These are phyloP conservation scores for Epirrhoe alternata DNA, from an alignment of 2,888 invertebrate species.

Conservation along the genomic window DNA sequence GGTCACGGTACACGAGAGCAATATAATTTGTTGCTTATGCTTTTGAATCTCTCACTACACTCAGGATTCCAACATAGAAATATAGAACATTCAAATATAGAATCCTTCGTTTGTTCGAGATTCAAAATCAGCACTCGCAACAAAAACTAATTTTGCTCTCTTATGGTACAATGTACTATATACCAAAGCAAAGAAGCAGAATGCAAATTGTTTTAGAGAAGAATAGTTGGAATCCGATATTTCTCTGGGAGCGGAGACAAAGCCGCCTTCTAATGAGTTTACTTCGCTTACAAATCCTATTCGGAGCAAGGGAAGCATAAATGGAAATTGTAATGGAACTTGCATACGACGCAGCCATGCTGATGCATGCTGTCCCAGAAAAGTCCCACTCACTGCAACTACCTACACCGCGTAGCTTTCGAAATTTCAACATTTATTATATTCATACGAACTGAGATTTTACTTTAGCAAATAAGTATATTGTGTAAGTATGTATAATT, in stretches of 20 bases:
- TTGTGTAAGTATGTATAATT: no score
- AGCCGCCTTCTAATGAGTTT: conserved; percentile 61
- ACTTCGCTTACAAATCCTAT: conserved; percentile 59
- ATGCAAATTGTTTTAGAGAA: conserved; percentile 21
- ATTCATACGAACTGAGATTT: no score
- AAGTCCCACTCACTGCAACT: no score
- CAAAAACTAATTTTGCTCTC: no score
- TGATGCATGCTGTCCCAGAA: background rate
- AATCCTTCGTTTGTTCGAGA: no score
- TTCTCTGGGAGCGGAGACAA: conserved; percentile 54
- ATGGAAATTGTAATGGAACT: conserved; percentile 21
- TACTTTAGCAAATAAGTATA: no score
- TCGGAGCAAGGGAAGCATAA: conserved; percentile 26
- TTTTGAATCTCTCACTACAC: no score
- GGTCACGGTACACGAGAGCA: background rate
- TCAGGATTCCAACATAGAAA: no score
- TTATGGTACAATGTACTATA: conserved; percentile 1
- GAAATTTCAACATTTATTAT: background rate
- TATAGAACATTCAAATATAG: no score
- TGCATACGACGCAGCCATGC: conserved; percentile 4
- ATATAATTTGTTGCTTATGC: no score
- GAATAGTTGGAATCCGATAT: conserved; percentile 54
- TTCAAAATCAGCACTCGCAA: no score
- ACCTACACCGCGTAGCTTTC: no score
- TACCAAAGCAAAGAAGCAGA: background rate